Conservation (phyloP, 2,113 vertebrate species). For the Datnioides undecimradiatus region DNA sequence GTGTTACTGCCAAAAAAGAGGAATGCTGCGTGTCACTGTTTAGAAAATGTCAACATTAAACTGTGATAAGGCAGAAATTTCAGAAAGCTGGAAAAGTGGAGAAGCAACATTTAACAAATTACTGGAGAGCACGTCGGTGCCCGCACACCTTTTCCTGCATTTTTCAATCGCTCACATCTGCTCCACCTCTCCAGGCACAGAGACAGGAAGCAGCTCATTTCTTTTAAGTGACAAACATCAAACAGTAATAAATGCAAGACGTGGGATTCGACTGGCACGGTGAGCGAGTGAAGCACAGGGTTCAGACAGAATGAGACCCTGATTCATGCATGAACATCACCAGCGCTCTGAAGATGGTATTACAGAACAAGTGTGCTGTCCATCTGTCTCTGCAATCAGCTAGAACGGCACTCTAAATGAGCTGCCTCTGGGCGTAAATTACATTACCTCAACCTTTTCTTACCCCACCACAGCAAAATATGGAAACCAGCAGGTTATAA, state of each 20-base stretch:
- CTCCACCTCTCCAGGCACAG: constrained; percentile 42
- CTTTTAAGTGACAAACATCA: constrained; percentile 74
- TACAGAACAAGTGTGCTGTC: constrained; percentile 28
- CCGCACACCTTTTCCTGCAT: constrained; percentile 28
- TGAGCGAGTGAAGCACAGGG: constrained; percentile 31
- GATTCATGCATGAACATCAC: constrained; percentile 23
- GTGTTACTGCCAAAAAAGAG: background rate
- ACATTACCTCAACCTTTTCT: background rate
- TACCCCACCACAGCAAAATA: background rate
- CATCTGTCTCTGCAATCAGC: constrained; percentile 50
- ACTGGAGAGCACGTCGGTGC: constrained; percentile 24
- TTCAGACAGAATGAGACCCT: constrained; percentile 52
- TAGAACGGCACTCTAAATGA: background rate
- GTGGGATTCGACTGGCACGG: constrained; percentile 56
- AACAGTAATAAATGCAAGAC: constrained; percentile 74
- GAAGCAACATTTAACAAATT: constrained; percentile 18
- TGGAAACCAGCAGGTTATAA: background rate
- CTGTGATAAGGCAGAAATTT: background rate
- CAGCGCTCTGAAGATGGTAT: constrained; percentile 19
- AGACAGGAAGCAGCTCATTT: constrained; percentile 37
- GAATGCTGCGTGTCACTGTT: background rate
- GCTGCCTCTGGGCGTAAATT: constrained; percentile 16
- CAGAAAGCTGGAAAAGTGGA: background rate
- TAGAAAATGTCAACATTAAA: background rate
- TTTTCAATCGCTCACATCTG: constrained; percentile 63